Percentiles rank a stretch among this genome's conserved stretches.
These are phyloP conservation scores for Blera fallax DNA, from an alignment of 2,888 invertebrate species.

Conservation along the genomic window DNA sequence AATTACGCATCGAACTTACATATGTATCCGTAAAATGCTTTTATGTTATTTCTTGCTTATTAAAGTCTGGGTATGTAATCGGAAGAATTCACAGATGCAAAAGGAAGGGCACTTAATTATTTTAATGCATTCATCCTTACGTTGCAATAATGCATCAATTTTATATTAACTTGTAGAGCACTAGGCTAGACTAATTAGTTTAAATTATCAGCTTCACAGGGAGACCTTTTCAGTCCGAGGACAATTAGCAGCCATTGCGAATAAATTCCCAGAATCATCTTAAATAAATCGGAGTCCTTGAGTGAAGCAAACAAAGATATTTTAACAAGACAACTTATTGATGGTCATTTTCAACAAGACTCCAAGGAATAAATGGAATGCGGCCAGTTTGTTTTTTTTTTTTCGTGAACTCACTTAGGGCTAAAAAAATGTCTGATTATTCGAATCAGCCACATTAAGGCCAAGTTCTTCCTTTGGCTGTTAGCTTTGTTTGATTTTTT, in stretches of 20 bases:
- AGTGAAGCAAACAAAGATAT: conserved; percentile 20
- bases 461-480: conserved; percentile 11
- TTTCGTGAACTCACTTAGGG: not conserved
- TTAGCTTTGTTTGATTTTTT: conserved; percentile 19
- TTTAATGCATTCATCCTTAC: not conserved
- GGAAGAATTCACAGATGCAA: too few species aligned
- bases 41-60: too few species aligned
- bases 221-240: not conserved
- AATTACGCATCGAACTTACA: too few species aligned
- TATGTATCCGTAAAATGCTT: too few species aligned
- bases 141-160: not conserved
- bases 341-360: conserved; percentile 5
- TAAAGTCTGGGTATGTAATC: too few species aligned
- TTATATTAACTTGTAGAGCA: not conserved
- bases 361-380: conserved; percentile 38
- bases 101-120: not conserved
- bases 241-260: too few species aligned
- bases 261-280: not conserved
- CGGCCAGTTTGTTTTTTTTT: not conserved
- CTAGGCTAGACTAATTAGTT: not conserved
- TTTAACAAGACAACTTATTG: conserved; percentile 37
- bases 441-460: conserved; percentile 22
- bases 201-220: not conserved
- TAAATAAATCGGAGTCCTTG: not conserved
- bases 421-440: conserved; percentile 21